These are phyloP conservation scores for Perizoma flavofasciatum DNA, from an alignment of 2,888 invertebrate genomes.

Conservation along the genomic window DNA sequence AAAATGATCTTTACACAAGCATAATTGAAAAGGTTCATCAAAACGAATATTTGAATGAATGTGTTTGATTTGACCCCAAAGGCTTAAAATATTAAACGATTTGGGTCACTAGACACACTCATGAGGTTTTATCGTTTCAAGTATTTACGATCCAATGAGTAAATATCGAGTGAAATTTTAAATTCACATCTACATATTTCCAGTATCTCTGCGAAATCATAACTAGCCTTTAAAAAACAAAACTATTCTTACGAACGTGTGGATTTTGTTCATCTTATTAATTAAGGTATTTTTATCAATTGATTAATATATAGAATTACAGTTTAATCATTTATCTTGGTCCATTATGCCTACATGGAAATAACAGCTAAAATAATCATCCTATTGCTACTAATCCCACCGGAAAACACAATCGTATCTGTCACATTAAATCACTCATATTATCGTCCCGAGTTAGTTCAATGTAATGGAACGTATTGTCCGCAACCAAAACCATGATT, in stretches of 20 bases:
- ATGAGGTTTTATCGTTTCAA: conserved; percentile 3
- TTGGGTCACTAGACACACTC: conserved; percentile 8
- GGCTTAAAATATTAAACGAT: conserved; percentile 10
- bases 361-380: conserved; percentile 1
- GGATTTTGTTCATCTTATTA: too few species aligned
- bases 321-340: too few species aligned
- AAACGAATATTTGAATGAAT: conserved; percentile 18
- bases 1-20: too few species aligned
- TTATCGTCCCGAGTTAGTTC: conserved; percentile 48
- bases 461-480: conserved; percentile 67
- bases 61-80: conserved; percentile 15
- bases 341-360: background rate
- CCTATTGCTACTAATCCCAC: background rate
- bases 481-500: conserved; percentile 58
- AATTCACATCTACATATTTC: too few species aligned
- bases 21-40: conserved; percentile 7
- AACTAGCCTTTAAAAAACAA: too few species aligned
- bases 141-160: conserved; percentile 4
- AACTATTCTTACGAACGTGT: too few species aligned
- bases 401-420: conserved; percentile 12
- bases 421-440: conserved; percentile 30
- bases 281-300: too few species aligned
- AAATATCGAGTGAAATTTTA: background rate
- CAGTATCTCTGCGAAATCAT: too few species aligned
- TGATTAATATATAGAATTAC: too few species aligned